These are phyloP conservation scores for Oreochromis tanganicae DNA, from an alignment of 2,113 vertebrate genomes.

Conservation along the genomic window DNA sequence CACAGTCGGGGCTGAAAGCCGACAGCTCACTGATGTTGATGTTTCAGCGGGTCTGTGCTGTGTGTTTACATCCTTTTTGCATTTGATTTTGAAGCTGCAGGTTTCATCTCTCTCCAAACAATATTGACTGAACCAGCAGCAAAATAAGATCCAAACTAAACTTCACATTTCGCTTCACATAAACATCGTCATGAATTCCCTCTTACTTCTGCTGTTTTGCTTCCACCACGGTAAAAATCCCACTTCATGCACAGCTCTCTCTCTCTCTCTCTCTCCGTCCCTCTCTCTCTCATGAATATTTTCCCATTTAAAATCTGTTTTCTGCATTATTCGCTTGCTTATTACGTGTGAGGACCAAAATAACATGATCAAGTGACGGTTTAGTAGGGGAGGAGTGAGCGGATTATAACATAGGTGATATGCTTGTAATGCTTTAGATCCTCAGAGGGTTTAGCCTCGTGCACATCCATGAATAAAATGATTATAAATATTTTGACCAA, in stretches of 20 bases:
- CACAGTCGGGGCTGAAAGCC: not conserved
- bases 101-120: not conserved
- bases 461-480: no score
- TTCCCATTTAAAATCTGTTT: fast-evolving
- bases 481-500: no score
- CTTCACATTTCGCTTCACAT: not conserved
- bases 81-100: not conserved
- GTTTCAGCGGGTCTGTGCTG: fast-evolving
- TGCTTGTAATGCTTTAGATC: no score
- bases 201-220: not conserved
- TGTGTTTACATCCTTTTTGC: not conserved
- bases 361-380: no score
- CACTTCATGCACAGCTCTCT: not conserved
- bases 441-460: no score
- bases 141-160: not conserved
- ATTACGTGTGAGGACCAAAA: not conserved
- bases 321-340: not conserved
- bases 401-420: no score
- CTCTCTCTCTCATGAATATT: not conserved
- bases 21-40: not conserved
- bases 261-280: not conserved
- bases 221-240: not conserved
- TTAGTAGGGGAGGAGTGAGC: no score
- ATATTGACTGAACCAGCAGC: not conserved
- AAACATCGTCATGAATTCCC: not conserved